phyloP scores from a whole-genome alignment of 2,113 vertebrate species.

The Stercorarius parasiticus region DNA sequence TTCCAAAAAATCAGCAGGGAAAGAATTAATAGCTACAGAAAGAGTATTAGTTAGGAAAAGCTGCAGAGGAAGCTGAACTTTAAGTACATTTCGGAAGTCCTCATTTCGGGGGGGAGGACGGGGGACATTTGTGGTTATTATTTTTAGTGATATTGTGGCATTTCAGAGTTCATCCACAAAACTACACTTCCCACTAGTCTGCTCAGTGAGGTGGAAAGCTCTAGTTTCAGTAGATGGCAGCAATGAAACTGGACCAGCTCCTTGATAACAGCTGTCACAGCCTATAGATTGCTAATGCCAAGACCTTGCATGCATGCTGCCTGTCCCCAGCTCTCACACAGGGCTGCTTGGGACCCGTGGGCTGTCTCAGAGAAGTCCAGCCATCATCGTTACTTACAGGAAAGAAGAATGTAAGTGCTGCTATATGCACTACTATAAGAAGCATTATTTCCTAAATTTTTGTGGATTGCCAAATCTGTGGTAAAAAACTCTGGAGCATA shows the following conservation, averaged over 20 bases:
- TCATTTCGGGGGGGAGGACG: not conserved
- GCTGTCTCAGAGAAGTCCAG: not conserved
- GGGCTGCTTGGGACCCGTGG: not conserved
- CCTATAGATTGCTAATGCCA: not conserved
- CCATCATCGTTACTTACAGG: not conserved
- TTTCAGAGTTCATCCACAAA: constrained; percentile 6
- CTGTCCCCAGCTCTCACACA: not conserved
- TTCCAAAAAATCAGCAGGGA: not conserved
- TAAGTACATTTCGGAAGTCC: not conserved
- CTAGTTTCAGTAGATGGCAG: not conserved
- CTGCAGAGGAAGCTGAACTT: not conserved
- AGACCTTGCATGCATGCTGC: rapidly evolving
- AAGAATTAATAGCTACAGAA: not conserved
- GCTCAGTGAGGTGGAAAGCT: not conserved
- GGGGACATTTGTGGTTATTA: not conserved
- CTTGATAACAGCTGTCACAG: not conserved
- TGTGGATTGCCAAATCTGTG: not conserved
- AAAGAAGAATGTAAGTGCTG: not conserved
- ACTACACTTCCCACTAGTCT: not conserved
- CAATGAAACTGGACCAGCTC: not conserved
- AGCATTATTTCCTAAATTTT: not conserved
- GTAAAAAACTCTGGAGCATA: not conserved
- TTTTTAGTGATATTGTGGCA: not conserved
- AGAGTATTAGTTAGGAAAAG: not conserved
- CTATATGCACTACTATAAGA: not conserved